These are phyloP conservation scores for Ctenopoma kingsleyae DNA, from an alignment of 2,797 vertebrate genomes.

Conservation along the genomic window DNA sequence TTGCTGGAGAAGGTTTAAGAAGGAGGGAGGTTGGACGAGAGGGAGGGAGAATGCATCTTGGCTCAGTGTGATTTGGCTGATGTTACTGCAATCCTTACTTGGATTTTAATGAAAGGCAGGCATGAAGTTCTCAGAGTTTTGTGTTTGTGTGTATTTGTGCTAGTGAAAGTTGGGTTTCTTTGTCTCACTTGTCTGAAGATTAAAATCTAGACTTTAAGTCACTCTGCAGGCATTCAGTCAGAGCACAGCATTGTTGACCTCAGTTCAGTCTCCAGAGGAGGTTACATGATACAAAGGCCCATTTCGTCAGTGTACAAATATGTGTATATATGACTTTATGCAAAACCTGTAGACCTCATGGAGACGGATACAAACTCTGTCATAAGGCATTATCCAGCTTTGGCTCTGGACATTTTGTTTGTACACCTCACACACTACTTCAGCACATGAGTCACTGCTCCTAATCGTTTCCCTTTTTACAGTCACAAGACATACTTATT, in stretches of 20 bases:
- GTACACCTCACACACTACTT: slow-evolving; percentile 4
- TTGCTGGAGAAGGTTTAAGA: slow-evolving; percentile 22
- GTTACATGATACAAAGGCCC: slow-evolving; percentile 64
- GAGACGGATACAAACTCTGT: slow-evolving; percentile 24
- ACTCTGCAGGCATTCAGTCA: slow-evolving; percentile 46
- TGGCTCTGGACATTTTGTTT: slow-evolving; percentile 27
- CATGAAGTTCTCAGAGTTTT: slow-evolving; percentile 20
- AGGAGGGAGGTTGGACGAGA: slow-evolving; percentile 13
- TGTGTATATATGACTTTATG: slow-evolving; percentile 54
- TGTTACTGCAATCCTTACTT: slow-evolving; percentile 45
- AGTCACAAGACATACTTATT: not conserved
- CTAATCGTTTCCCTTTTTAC: slow-evolving; percentile 12
- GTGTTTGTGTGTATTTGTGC: slow-evolving; percentile 25
- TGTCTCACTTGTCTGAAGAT: slow-evolving; percentile 33
- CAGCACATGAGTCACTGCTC: not conserved
- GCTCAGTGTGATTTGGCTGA: slow-evolving; percentile 49
- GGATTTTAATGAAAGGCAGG: slow-evolving; percentile 67
- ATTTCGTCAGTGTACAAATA: slow-evolving; percentile 71
- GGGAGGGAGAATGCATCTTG: slow-evolving; percentile 21
- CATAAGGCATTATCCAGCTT: slow-evolving; percentile 16
- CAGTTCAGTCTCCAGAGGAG: slow-evolving; percentile 63
- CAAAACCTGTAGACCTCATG: slow-evolving; percentile 42
- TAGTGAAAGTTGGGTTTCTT: slow-evolving; percentile 14
- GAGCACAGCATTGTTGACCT: slow-evolving; percentile 54
- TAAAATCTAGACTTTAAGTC: slow-evolving; percentile 48